Evolutionary conservation across 2,888 invertebrate genomes (phyloP).

Genomic region (Trileptium ribeirensis): DNA sequence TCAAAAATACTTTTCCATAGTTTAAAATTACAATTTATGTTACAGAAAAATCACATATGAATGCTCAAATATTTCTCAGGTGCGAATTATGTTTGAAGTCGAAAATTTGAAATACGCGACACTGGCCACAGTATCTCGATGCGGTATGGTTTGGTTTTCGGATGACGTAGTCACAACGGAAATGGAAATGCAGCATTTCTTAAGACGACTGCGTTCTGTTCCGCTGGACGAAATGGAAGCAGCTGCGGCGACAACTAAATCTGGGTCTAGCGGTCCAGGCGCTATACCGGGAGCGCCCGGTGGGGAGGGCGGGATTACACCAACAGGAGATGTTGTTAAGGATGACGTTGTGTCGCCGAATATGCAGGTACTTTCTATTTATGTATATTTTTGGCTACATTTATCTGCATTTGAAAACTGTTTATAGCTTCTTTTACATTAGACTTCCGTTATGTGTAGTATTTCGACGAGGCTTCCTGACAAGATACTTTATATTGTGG

Average conservation of each 20-base stretch:
- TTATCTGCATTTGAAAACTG: too few species aligned
- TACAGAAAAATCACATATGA: too few species aligned
- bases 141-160: conserved; percentile 99
- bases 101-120: conserved; percentile 98
- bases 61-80: too few species aligned
- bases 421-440: too few species aligned
- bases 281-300: conserved; percentile 56
- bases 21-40: too few species aligned
- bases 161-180: conserved; percentile 96
- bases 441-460: too few species aligned
- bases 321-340: conserved; percentile 26
- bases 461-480: too few species aligned
- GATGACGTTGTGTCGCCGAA: conserved; percentile 25
- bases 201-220: conserved; percentile 62
- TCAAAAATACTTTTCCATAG: too few species aligned
- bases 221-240: conserved; percentile 39
- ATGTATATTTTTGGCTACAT: too few species aligned
- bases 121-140: conserved; percentile 94
- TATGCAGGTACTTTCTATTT: conserved; percentile 28
- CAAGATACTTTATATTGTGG: too few species aligned
- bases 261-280: conserved; percentile 13
- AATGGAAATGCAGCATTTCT: conserved; percentile 96
- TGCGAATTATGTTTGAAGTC: conserved; percentile 61
- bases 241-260: conserved; percentile 1
- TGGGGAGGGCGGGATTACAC: conserved; percentile 53